Percentiles rank a stretch among this genome's conserved stretches.
Conservation (phyloP, 2,113 vertebrate species). For the Monopterus albus region DNA sequence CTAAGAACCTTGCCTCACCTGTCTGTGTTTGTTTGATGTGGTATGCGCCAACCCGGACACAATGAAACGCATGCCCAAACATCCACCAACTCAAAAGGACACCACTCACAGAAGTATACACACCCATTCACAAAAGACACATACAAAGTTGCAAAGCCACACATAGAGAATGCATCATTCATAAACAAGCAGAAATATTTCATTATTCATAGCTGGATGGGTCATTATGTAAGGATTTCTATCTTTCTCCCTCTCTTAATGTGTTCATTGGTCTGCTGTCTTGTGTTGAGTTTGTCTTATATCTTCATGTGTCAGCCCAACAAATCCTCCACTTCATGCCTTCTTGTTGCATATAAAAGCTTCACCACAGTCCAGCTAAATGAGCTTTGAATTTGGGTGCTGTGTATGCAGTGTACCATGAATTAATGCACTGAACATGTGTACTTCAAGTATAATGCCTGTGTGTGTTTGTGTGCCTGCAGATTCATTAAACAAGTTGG, state of each 20-base stretch:
- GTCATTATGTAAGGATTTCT: slow-evolving; percentile 47
- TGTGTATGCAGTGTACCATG: neutral
- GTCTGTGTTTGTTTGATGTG: slow-evolving; percentile 58
- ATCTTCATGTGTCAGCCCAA: slow-evolving; percentile 1
- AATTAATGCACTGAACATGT: slow-evolving; percentile 25
- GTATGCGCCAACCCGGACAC: neutral
- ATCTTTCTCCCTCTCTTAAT: neutral
- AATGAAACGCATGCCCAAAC: slow-evolving; percentile 13
- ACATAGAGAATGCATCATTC: slow-evolving; percentile 46
- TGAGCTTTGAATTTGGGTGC: neutral
- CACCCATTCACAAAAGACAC: neutral
- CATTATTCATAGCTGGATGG: slow-evolving; percentile 59
- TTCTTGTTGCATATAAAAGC: slow-evolving; percentile 13
- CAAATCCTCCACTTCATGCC: neutral
- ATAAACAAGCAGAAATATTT: slow-evolving; percentile 41
- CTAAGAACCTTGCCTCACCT: slow-evolving; percentile 32
- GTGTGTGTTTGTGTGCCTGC: slow-evolving; percentile 41
- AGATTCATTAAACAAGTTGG: slow-evolving; percentile 59
- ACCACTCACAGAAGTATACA: neutral
- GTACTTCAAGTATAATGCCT: slow-evolving; percentile 1
- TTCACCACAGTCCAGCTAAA: slow-evolving; percentile 1
- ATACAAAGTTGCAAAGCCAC: neutral
- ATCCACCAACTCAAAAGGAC: slow-evolving; percentile 12
- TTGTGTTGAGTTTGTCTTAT: neutral
- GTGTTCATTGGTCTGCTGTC: slow-evolving; percentile 1